phyloP scores from a whole-genome alignment of 1,140 invertebrate species.

The Colletes latitarsis region DNA sequence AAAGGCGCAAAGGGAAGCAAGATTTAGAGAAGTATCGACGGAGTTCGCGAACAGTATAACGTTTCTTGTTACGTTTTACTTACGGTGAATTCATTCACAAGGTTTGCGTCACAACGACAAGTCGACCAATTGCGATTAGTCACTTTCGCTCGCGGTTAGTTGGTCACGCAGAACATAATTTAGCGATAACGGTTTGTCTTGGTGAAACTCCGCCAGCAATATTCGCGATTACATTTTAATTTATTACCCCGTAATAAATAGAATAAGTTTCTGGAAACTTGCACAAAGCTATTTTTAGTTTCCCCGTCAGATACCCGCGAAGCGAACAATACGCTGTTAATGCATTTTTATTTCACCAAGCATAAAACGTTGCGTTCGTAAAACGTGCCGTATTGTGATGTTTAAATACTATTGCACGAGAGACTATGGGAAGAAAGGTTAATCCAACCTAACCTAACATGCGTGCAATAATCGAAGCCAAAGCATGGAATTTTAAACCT shows the following conservation, averaged over 20 bases:
- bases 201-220: not conserved
- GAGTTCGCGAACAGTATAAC: not conserved
- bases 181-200: not conserved
- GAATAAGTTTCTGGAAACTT: not conserved
- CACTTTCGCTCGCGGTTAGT: not conserved
- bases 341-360: too few relatives aligned
- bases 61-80: not conserved
- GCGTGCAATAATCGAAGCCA: too few relatives aligned
- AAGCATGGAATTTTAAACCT: too few relatives aligned
- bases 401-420: too few relatives aligned
- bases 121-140: constrained; percentile 5
- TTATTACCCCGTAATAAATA: not conserved
- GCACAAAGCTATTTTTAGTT: not conserved
- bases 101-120: not conserved
- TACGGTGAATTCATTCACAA: not conserved
- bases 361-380: too few relatives aligned
- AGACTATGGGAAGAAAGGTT: too few relatives aligned
- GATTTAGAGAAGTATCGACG: not conserved
- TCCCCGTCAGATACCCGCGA: not conserved
- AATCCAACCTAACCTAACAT: too few relatives aligned
- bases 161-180: not conserved
- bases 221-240: not conserved
- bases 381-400: too few relatives aligned
- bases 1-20: not conserved
- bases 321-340: too few relatives aligned